A percentile compares a stretch with the other conserved stretches of the same genome.
phyloP scores from a whole-genome alignment of 2,113 vertebrate genomes.

The Seriola aureovittata region DNA sequence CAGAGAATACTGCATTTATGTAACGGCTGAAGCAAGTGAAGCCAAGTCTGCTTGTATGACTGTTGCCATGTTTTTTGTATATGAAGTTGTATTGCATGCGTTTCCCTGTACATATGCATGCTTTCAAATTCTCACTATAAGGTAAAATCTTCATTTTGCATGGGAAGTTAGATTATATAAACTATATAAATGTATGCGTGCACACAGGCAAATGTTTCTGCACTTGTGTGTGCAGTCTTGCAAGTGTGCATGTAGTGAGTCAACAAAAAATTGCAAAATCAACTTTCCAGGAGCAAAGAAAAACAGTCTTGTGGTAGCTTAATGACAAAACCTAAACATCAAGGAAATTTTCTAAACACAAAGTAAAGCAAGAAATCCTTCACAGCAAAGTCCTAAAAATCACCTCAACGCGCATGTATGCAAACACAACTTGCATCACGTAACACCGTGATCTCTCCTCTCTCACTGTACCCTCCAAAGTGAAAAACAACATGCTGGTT shows the following conservation, averaged over 20 bases:
- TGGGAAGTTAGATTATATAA: not conserved
- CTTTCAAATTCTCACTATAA: not conserved
- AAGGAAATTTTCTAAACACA: not conserved
- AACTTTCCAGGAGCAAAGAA: not conserved
- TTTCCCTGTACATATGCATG: not conserved
- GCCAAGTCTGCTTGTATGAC: conserved; percentile 51
- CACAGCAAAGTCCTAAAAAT: not conserved
- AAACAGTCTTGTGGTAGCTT: not conserved
- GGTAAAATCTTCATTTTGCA: not conserved
- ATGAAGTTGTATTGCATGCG: not conserved
- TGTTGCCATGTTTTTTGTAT: not conserved
- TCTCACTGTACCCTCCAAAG: conserved; percentile 15
- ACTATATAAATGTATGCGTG: not conserved
- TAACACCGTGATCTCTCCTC: conserved; percentile 18
- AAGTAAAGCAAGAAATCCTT: not conserved
- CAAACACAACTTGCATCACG: not conserved
- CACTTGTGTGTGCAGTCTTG: not conserved
- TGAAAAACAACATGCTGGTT: conserved; percentile 48
- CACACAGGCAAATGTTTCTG: not conserved
- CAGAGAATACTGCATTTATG: conserved; percentile 78
- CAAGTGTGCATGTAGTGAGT: not conserved
- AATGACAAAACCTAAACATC: not conserved
- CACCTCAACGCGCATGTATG: not conserved
- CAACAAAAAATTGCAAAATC: not conserved
- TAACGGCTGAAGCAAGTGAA: conserved; percentile 69